These are phyloP conservation scores for Hypothenemus hampei DNA, from an alignment of 1,140 invertebrate genomes.

Conservation along the genomic window DNA sequence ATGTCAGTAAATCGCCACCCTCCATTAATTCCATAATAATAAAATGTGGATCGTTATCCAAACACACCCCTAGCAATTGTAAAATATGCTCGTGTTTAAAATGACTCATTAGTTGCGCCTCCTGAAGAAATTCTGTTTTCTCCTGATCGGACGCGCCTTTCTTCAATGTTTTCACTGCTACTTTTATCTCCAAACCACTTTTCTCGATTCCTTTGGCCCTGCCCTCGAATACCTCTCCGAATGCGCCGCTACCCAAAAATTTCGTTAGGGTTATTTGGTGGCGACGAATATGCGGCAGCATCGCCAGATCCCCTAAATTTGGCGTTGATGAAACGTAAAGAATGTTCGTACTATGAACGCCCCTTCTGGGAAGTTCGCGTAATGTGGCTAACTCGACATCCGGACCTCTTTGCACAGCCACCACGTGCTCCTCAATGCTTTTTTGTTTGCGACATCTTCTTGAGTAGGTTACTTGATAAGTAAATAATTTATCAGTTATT, in stretches of 20 bases:
- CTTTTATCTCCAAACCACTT: slow-evolving; percentile 56
- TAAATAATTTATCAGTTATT: background rate
- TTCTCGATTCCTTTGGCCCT: slow-evolving; percentile 61
- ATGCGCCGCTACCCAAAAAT: slow-evolving; percentile 92
- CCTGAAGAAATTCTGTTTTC: slow-evolving; percentile 92
- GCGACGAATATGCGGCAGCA: slow-evolving; percentile 74
- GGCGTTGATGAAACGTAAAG: slow-evolving; percentile 60
- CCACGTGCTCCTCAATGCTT: slow-evolving; percentile 23
- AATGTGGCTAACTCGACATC: slow-evolving; percentile 84
- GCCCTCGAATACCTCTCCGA: slow-evolving; percentile 93
- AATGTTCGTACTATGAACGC: slow-evolving; percentile 73
- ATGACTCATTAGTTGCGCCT: slow-evolving; percentile 94
- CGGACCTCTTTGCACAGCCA: slow-evolving; percentile 48
- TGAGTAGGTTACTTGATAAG: slow-evolving; percentile 20
- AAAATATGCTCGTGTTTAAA: slow-evolving; percentile 96
- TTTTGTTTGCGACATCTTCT: slow-evolving; percentile 28
- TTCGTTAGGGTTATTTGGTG: slow-evolving; percentile 75
- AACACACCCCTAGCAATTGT: slow-evolving; percentile 85
- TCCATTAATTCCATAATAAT: slow-evolving; percentile 97
- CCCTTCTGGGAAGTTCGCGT: slow-evolving; percentile 70
- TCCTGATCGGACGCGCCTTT: slow-evolving; percentile 90
- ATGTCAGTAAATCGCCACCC: slow-evolving; percentile 88
- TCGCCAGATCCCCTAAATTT: slow-evolving; percentile 59
- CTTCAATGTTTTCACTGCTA: slow-evolving; percentile 86
- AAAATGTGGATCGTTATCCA: slow-evolving; percentile 88